Evolutionary conservation across 2,797 vertebrate genomes (phyloP).

Genomic region (Apodemus agrarius): DNA sequence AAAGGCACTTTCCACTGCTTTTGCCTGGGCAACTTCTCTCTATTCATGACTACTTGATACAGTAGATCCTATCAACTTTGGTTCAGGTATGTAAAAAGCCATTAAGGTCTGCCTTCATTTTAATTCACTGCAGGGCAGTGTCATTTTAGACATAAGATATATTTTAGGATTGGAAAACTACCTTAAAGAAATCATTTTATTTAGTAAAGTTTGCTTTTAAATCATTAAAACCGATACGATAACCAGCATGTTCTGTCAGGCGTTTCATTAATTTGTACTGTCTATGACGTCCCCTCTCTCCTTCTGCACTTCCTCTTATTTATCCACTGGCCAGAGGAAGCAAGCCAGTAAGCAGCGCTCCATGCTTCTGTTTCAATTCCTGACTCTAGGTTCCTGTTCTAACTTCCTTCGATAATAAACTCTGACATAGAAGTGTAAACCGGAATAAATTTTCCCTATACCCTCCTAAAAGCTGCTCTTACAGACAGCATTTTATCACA

Average conservation of each 20-base stretch:
- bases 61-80: background rate
- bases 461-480: background rate
- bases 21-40: background rate
- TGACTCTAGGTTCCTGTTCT: background rate
- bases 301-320: background rate
- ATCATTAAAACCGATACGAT: background rate
- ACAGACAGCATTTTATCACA: background rate
- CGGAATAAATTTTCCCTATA: background rate
- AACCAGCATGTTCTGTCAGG: background rate
- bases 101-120: background rate
- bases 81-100: background rate
- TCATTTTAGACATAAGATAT: background rate
- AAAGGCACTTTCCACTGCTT: background rate
- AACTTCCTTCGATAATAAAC: background rate
- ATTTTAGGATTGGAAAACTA: background rate
- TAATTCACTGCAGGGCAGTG: background rate
- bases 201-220: background rate
- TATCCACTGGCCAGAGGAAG: background rate
- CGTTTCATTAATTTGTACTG: background rate
- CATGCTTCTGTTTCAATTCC: background rate
- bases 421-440: background rate
- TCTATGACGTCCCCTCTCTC: background rate
- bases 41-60: background rate
- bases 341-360: background rate
- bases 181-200: background rate